Evolutionary conservation across 2,113 vertebrate genomes (phyloP).

Genomic region (Seriola aureovittata): DNA sequence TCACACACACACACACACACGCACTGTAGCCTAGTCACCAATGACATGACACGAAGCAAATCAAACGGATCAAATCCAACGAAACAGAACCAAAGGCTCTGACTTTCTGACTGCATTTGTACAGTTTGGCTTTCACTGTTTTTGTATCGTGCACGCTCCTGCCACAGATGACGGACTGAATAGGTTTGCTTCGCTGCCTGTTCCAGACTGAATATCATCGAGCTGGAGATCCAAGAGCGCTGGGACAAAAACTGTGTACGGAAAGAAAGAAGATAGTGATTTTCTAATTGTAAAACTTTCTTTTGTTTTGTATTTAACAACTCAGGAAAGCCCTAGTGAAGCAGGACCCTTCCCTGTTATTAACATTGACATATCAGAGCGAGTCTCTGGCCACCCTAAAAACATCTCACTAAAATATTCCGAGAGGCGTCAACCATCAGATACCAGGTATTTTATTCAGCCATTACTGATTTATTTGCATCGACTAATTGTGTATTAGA

Average conservation of each 20-base stretch:
- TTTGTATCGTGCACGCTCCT: slow-evolving; percentile 26
- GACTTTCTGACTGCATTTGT: slow-evolving; percentile 45
- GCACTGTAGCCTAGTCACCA: slow-evolving; percentile 55
- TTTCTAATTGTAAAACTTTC: slow-evolving; percentile 66
- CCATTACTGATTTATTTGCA: slow-evolving; percentile 18
- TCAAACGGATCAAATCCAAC: slow-evolving; percentile 40
- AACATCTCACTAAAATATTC: slow-evolving; percentile 43
- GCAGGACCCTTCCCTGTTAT: slow-evolving; percentile 52
- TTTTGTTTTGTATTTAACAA: slow-evolving; percentile 88
- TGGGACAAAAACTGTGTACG: slow-evolving; percentile 48
- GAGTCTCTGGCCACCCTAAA: slow-evolving; percentile 30
- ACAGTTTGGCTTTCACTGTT: slow-evolving; percentile 49
- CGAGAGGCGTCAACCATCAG: slow-evolving; percentile 2
- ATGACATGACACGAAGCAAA: slow-evolving; percentile 43
- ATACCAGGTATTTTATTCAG: slow-evolving; percentile 13
- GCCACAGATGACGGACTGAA: slow-evolving; percentile 27
- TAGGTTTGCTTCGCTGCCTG: slow-evolving; percentile 35
- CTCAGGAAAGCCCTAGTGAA: slow-evolving; percentile 90
- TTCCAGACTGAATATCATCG: slow-evolving; percentile 15
- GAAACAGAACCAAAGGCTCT: slow-evolving; percentile 74
- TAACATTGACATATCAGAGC: slow-evolving; percentile 49
- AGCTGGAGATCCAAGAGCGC: slow-evolving; percentile 43
- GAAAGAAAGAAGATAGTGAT: slow-evolving; percentile 42
- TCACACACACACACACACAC: background rate
- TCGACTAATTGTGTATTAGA: slow-evolving; percentile 20